These are phyloP conservation scores for Malacoctenus gilli DNA, from an alignment of 2,797 vertebrate genomes.

Conservation along the genomic window DNA sequence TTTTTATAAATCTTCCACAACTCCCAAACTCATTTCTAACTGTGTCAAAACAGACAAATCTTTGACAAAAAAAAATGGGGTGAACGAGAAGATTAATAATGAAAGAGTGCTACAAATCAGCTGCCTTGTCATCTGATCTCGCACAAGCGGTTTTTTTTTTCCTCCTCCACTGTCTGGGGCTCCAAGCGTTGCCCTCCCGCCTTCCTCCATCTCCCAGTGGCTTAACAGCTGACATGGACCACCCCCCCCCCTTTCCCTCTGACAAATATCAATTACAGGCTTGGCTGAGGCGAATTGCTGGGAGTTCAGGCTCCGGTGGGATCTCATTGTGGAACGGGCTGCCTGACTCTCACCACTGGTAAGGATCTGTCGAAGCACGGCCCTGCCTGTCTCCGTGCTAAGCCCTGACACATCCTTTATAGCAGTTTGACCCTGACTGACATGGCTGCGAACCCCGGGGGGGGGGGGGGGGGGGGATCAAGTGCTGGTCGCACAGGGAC, in stretches of 20 bases:
- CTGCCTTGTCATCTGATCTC: no score
- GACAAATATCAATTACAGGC: conserved; percentile 76
- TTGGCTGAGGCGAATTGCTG: conserved; percentile 50
- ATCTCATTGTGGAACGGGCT: conserved; percentile 68
- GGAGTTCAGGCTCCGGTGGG: conserved; percentile 49
- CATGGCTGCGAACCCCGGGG: conserved; percentile 42
- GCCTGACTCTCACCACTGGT: conserved; percentile 59
- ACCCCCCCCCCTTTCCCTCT: conserved; percentile 52
- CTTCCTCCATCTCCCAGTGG: conserved; percentile 31
- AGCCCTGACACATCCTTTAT: conserved; percentile 65
- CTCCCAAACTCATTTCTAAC: no score
- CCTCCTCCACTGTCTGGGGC: no score
- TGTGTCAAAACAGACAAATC: no score
- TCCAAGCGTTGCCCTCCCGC: conserved; percentile 18
- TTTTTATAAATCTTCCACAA: no score
- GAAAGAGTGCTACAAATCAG: no score
- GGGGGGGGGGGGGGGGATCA: no score
- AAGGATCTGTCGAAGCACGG: conserved; percentile 49
- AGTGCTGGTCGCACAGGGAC: conserved; percentile 25
- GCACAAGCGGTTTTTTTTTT: no score
- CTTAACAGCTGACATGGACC: conserved; percentile 53
- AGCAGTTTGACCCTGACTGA: conserved; percentile 66
- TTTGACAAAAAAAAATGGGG: no score
- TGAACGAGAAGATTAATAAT: no score
- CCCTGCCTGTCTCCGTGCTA: conserved; percentile 55